Evolutionary conservation across 2,888 invertebrate species (phyloP), one percentile per base, ranked within the genome.

Genomic region (Biston betularia): DNA sequence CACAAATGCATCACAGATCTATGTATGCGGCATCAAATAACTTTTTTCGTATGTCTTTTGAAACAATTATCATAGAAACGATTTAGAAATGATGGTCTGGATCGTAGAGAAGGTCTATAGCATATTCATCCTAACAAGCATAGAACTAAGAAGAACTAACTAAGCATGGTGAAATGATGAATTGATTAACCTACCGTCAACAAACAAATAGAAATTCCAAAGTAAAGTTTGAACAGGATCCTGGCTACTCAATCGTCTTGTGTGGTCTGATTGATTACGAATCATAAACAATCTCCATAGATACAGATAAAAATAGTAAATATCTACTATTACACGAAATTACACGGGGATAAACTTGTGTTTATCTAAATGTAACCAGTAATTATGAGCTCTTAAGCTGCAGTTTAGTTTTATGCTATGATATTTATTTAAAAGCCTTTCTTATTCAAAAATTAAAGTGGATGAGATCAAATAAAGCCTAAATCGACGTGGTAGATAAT

Each of bases 361-460:
- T 48, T 58, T 58, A 42, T 49, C 58, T 49, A 58, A 58, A 58
- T 60, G 56, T 69, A 70, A 65, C 73, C 64, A 63, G 65, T 71
- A 73, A 73, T 75, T 75, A 75, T 65, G 66, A 61, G 65, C 70
- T 68, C 72, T 71, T 65, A 71, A 70, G 60, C 60, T 66, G 65
- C 54, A 65, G 48, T 61, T 64, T 57, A 68, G 66, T 73, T 68
- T 71, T 52, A 62, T 71, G 69, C 58, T 71, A 66, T 65, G 63
- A 67, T 69, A 69, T 69, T 64, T 65, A 62, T 63, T 53, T 67
- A 46, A 40, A 57, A 61, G 24, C 33, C 8, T 58, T 58, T 58
- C 40, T 45, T 46, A 14, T 42, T 56, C 50, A 59, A 63, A 67
- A 63, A 62, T 35, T 34, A 24, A 15, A 24, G 12, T 44, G n/a